Percentiles rank a stretch among this genome's conserved stretches.
phyloP scores from a whole-genome alignment of 1,140 invertebrate species.

The Streblospio benedicti region DNA sequence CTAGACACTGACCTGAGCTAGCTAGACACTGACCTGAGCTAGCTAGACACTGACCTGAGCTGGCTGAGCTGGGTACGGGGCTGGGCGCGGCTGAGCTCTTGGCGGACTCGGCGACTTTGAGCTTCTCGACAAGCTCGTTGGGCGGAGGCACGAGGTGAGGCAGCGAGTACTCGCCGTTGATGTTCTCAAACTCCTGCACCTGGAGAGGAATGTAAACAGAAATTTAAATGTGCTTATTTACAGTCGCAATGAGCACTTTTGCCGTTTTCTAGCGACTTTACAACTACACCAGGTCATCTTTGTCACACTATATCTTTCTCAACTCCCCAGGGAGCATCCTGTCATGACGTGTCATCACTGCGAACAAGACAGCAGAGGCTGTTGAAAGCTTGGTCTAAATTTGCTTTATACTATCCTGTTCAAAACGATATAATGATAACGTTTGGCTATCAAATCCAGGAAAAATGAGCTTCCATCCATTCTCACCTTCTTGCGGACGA shows the following conservation, averaged over 20 bases:
- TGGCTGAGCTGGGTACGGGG: slow-evolving; percentile 58
- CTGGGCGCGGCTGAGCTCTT: slow-evolving; percentile 54
- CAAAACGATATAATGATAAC: too few relatives aligned
- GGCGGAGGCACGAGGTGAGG: slow-evolving; percentile 67
- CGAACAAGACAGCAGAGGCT: too few relatives aligned
- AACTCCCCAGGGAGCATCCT: too few relatives aligned
- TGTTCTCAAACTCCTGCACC: slow-evolving; percentile 94
- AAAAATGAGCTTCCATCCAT: background rate
- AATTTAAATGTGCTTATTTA: too few relatives aligned
- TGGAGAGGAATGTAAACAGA: slow-evolving; percentile 20
- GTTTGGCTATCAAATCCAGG: too few relatives aligned
- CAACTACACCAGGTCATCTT: too few relatives aligned
- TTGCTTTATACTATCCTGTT: too few relatives aligned
- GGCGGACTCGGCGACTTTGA: slow-evolving; percentile 34
- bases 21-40: too few relatives aligned
- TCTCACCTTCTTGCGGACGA: slow-evolving; percentile 91
- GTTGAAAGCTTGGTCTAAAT: too few relatives aligned
- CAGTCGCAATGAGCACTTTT: background rate
- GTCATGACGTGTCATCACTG: too few relatives aligned
- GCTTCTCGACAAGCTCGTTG: slow-evolving; percentile 41
- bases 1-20: too few relatives aligned
- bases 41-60: slow-evolving; percentile 43
- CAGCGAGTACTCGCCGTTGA: slow-evolving; percentile 97
- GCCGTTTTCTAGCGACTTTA: background rate
- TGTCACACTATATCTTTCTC: too few relatives aligned